phyloP scores from a whole-genome alignment of 2,113 vertebrate genomes.

The Leucoraja erinaceus region DNA sequence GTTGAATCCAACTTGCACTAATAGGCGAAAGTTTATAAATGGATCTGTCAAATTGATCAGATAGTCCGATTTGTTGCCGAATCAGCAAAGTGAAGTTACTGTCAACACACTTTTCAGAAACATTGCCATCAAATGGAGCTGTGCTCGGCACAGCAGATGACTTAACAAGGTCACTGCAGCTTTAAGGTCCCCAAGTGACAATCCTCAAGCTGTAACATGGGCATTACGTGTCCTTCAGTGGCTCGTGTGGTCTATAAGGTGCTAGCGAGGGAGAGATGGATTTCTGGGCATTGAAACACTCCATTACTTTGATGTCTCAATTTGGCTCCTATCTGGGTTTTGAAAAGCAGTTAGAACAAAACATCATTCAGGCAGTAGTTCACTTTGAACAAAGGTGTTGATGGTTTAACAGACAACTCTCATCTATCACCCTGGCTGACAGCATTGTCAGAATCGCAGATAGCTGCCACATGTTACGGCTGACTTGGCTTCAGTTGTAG shows the following conservation, averaged over 20 bases:
- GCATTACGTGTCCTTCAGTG: background rate
- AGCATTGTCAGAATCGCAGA: slow-evolving; percentile 55
- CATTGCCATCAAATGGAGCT: slow-evolving; percentile 35
- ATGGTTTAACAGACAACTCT: slow-evolving; percentile 59
- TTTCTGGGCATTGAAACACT: slow-evolving; percentile 44
- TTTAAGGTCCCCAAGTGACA: slow-evolving; percentile 44
- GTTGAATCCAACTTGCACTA: slow-evolving; percentile 45
- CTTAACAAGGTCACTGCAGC: slow-evolving; percentile 51
- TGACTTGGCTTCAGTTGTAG: slow-evolving; percentile 1
- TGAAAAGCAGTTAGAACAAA: slow-evolving; percentile 57
- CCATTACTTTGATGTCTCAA: slow-evolving; percentile 52
- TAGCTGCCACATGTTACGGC: slow-evolving; percentile 53
- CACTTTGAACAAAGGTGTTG: slow-evolving; percentile 64
- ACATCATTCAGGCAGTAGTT: slow-evolving; percentile 62
- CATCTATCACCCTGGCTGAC: slow-evolving; percentile 60
- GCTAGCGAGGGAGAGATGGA: slow-evolving; percentile 41
- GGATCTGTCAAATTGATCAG: slow-evolving; percentile 53
- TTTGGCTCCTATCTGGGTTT: slow-evolving; percentile 56
- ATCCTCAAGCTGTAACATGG: slow-evolving; percentile 42
- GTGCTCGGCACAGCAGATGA: slow-evolving; percentile 50
- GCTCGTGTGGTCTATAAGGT: background rate
- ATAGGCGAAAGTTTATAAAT: slow-evolving; percentile 50
- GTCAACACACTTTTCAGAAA: slow-evolving; percentile 37
- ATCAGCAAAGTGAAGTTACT: slow-evolving; percentile 50
- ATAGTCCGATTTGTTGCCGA: slow-evolving; percentile 47